Evolutionary conservation across 2,113 vertebrate species (phyloP), one percentile per base, ranked within the genome.

Genomic region (Antidorcas marsupialis): DNA sequence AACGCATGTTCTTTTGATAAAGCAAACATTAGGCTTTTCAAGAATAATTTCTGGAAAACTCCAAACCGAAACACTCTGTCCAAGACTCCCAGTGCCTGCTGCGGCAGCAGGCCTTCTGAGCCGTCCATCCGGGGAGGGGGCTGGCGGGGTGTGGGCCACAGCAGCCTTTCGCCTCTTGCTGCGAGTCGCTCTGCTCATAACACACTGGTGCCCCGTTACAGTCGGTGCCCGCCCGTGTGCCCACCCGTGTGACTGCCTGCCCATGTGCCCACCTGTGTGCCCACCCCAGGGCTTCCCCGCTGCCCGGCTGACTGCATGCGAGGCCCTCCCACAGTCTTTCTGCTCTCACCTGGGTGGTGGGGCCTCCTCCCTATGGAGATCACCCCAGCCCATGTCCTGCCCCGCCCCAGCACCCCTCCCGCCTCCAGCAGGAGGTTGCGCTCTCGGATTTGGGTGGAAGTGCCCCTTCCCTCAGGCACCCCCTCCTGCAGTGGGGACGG

Each of bases 181-280:
- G 50, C 0, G 4, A 36, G 12, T 25, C 6, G 12, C 33, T 55
- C 17, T 79, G 78, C 45, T 79, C 8, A 9, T 47, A 33, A 6
- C 5, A 19, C 2, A 30, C 16, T 6, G 28, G 5, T 3, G 2
- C 33, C 78, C 71, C 0, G 1, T 19, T 30, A 47, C 4, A 47
- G 45, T 33, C 50, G 5, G 28, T 33, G 28, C 8, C 45, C 1
- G 14, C 6, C 30, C 14, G 3, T 16, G 60, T 0, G 14, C 30
- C 60, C 3, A 0, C 30, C 15, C 30, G 0, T 62, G 60, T 62
- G 28, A 3, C 28, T 15, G 13, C 7, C 25, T 0, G 3, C 13
- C 25, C 6, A 0, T 7, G 25, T 28, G 74, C 43, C 43, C 7
- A 4, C 30, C 50, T 2, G 11, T 47, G 47, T 47, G 47, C 47